Evolutionary conservation across 2,113 vertebrate species (phyloP), one percentile per base, ranked within the genome.

Genomic region (Peromyscus leucopus): DNA sequence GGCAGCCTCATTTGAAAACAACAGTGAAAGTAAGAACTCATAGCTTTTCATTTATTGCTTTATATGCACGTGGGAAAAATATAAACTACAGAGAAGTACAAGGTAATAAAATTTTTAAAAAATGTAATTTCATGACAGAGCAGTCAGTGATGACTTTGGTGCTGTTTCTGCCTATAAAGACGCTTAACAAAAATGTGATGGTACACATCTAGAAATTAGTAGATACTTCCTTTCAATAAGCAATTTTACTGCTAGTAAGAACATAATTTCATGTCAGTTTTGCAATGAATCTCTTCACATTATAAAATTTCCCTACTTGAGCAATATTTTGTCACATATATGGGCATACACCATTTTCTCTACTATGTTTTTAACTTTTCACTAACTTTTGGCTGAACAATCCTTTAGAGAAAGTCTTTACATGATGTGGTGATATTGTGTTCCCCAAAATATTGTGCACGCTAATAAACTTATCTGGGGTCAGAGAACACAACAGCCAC

Each of bases 301-400:
- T 93, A 42, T 85, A 76, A 2, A 91, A 76, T 80, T 48, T 33
- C 89, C 74, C 84, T 59, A 31, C 24, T 90, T 79, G 16, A 72
- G 78, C 33, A 90, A 11, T 92, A 92, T 90, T 97, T 95, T 5
- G 42, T 93, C n/a, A 88, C 10, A 55, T 36, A 55, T 9, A 17
- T 65, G 61, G 67, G 59, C 87, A 69, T 71, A 71, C 74, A 84
- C 63, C 55, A 21, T 96, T 83, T 96, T 86, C 21, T 89, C 19
- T 69, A 67, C 65, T 89, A 79, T 0, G 6, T 51, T 87, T 63
- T 92, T 69, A 76, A 26, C 31, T 82, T 51, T 92, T 71, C 26
- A 33, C 26, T 75, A 75, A 88, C 65, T 82, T 90, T 94, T 84
- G 61, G 39, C n/a, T 86, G 75, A 84, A 71, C 1, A 86, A 46